Evolutionary conservation across 2,113 vertebrate species (phyloP).

Genomic region (Notothenia rossii): DNA sequence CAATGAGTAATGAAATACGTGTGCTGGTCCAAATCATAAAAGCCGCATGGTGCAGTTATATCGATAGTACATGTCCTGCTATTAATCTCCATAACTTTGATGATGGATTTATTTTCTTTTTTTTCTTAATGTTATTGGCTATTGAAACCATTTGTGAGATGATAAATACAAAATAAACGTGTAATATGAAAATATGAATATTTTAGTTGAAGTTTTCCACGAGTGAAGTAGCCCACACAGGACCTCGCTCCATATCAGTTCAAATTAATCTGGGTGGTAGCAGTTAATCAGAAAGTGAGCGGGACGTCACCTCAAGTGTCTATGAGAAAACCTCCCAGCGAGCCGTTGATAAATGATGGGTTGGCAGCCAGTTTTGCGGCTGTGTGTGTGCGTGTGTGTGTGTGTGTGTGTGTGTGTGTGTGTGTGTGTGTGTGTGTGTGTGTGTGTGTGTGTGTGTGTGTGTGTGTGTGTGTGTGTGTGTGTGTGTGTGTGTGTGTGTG

Average conservation of each 20-base stretch:
- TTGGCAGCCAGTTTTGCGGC: slow-evolving; percentile 29
- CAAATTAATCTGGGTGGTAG: slow-evolving; percentile 58
- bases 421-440: neutral
- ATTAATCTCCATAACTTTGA: slow-evolving; percentile 49
- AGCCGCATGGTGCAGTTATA: slow-evolving; percentile 27
- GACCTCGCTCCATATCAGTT: slow-evolving; percentile 36
- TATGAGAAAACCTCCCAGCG: slow-evolving; percentile 62
- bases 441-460: slow-evolving; percentile 47
- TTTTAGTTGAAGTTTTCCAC: slow-evolving; percentile 32
- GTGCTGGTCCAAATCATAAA: slow-evolving; percentile 30
- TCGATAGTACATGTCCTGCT: slow-evolving; percentile 3
- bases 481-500: slow-evolving; percentile 47
- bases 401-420: no score
- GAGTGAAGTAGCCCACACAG: slow-evolving; percentile 28
- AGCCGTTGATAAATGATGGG: slow-evolving; percentile 46
- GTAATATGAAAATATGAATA: slow-evolving; percentile 19
- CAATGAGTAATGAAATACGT: slow-evolving; percentile 25
- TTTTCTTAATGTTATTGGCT: slow-evolving; percentile 3
- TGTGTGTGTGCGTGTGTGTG: neutral
- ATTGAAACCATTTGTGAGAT: slow-evolving; percentile 8
- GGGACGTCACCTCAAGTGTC: slow-evolving; percentile 49
- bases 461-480: slow-evolving; percentile 51
- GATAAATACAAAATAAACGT: slow-evolving; percentile 42
- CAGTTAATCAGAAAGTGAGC: slow-evolving; percentile 57
- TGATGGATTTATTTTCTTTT: neutral